These are phyloP conservation scores for Gambusia affinis DNA, from an alignment of 2,113 vertebrate genomes.

Conservation along the genomic window DNA sequence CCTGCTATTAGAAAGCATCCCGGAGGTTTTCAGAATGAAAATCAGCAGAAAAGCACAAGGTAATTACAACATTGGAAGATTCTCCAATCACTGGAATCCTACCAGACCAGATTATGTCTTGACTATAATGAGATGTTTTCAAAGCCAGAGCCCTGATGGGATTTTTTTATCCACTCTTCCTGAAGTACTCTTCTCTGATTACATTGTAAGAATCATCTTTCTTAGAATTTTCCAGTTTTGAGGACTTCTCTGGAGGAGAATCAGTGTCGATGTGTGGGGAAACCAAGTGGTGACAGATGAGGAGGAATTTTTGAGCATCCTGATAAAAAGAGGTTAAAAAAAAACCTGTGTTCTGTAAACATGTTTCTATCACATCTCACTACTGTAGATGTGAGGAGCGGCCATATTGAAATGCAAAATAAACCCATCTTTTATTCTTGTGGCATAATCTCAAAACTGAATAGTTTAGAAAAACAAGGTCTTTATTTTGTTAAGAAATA, in stretches of 20 bases:
- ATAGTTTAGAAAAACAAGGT: too few relatives aligned
- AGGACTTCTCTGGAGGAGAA: not conserved
- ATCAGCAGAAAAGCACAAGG: not conserved
- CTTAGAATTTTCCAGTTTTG: not conserved
- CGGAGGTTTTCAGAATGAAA: too few relatives aligned
- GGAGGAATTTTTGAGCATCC: not conserved
- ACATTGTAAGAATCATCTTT: not conserved
- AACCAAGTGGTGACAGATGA: conserved; percentile 25
- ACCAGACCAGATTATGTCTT: conserved; percentile 23
- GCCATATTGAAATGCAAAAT: not conserved
- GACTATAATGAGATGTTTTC: not conserved
- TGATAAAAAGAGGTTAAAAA: not conserved
- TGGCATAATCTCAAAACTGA: not conserved
- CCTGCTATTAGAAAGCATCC: conserved; percentile 18
- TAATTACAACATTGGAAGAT: not conserved
- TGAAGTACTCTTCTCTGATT: too few relatives aligned
- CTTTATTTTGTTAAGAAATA: too few relatives aligned
- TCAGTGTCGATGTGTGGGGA: conserved; percentile 18
- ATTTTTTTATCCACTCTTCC: too few relatives aligned
- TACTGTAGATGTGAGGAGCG: too few relatives aligned
- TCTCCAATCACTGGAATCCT: conserved; percentile 32
- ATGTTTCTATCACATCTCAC: too few relatives aligned
- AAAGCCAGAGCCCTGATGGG: too few relatives aligned
- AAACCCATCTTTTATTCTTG: not conserved
- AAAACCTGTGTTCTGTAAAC: too few relatives aligned